A percentile compares a stretch with the other conserved stretches of the same genome.
Conservation (phyloP, 2,797 vertebrate genomes). For the Synaphobranchus kaupii region DNA sequence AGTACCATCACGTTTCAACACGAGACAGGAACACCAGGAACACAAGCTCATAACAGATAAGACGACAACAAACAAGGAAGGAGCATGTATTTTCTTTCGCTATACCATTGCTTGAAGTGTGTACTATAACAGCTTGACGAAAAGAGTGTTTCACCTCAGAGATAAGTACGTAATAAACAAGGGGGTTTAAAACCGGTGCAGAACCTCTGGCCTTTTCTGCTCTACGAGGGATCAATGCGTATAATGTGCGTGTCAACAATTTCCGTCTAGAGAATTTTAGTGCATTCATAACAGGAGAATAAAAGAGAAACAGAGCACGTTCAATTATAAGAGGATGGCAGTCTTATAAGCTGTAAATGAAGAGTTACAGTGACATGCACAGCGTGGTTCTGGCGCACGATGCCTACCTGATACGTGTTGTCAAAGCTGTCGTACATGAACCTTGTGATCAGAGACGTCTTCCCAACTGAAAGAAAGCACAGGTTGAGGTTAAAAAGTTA, state of each 20-base stretch:
- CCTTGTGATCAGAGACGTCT: conserved; percentile 79
- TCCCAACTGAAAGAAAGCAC: conserved; percentile 44
- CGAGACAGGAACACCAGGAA: background rate
- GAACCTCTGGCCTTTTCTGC: background rate
- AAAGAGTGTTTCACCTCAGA: background rate
- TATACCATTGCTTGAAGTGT: too few relatives aligned
- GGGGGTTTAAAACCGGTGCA: background rate
- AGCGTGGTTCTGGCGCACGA: conserved; percentile 2
- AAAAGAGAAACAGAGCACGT: background rate
- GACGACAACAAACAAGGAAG: background rate
- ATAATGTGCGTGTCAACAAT: background rate
- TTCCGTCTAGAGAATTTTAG: background rate
- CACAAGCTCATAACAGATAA: background rate
- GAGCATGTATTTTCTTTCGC: background rate
- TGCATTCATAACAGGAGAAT: background rate
- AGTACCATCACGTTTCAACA: background rate
- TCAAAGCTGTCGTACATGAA: conserved; percentile 84
- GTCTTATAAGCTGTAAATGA: background rate
- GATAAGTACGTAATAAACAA: background rate
- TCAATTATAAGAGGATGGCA: background rate
- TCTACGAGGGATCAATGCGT: too few relatives aligned
- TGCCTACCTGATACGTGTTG: conserved; percentile 80
- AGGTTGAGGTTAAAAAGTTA: conserved; percentile 28
- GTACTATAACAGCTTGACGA: background rate
- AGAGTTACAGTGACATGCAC: background rate